Conservation (phyloP, 1,140 invertebrate species). For the Hypsibius dujardini region DNA sequence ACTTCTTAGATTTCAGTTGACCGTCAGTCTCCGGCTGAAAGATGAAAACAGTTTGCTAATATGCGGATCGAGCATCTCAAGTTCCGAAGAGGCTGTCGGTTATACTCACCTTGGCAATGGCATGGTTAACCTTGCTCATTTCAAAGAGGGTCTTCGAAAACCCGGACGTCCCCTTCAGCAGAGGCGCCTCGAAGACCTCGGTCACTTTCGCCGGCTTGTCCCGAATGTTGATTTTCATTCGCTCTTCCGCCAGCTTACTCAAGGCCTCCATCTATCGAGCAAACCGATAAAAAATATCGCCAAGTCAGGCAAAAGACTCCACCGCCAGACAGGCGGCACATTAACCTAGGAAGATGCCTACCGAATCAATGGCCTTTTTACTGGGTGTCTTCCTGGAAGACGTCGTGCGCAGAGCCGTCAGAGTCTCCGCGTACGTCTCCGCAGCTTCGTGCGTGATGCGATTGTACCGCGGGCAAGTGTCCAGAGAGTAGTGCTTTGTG, state of each 20-base stretch:
- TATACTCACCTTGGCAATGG: background rate
- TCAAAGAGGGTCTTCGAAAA: background rate
- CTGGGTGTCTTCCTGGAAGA: background rate
- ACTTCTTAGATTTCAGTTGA: too few relatives aligned
- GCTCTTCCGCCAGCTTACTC: background rate
- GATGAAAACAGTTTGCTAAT: too few relatives aligned
- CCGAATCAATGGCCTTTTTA: background rate
- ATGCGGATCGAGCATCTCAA: too few relatives aligned
- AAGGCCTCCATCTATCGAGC: background rate
- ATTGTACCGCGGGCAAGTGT: slow-evolving; percentile 3
- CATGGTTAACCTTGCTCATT: slow-evolving; percentile 1
- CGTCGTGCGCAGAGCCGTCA: background rate
- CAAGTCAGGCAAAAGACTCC: too few relatives aligned
- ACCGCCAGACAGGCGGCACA: too few relatives aligned
- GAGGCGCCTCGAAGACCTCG: background rate
- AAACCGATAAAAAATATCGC: background rate
- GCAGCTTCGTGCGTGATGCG: background rate
- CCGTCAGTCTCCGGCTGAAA: too few relatives aligned
- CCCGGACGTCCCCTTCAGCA: background rate
- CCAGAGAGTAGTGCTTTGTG: background rate
- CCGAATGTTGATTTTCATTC: background rate
- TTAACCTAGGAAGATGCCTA: background rate
- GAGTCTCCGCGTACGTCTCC: background rate
- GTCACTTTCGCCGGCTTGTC: background rate
- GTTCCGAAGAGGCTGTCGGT: too few relatives aligned